Base-by-base conservation (phyloP, 2,797 vertebrate species). In the Squalus acanthias region DNA sequence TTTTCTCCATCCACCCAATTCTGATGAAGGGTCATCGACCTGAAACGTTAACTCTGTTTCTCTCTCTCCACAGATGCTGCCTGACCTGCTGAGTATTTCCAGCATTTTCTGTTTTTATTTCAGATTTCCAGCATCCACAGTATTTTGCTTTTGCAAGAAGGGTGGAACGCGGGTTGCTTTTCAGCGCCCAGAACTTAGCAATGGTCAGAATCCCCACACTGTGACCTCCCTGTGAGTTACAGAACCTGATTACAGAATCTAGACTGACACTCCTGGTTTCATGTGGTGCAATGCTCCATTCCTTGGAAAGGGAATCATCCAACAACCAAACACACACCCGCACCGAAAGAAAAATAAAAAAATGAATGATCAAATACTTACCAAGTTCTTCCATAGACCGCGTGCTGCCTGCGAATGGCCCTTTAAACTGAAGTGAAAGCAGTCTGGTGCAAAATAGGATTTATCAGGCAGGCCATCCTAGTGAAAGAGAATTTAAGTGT, bases 391-490 rank as follows among this genome's bases (percentile, higher is more conserved):
- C 98, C 98, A 98, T 96, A 98, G 97, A 87, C 33, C 97, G 0
- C 97, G 96, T 53, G 98, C 98, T 63, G 50, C 69, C 0, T 97
- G 97, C 0, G 97, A 97, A 1, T 98, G 98, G 96, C 96, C 0
- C 96, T 98, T 98, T 76, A 96, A 96, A 33, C 97, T 96, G 96
- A 98, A 98, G 97, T 98, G 98, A 96, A 98, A 98, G 96, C 98
- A 98, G 96, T 98, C 98, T 17, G 98, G 98, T 67, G 98, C 97
- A 94, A 98, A 98, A 97, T 96, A 98, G 0, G 98, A 97, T 33
- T 0, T 96, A 96, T 98, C 98, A 0, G 98, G 97, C n/a, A 96
- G 0, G 0, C 98, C 98, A 0, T 97, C 97, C 98, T 98, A 96
- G 89, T 96, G 63, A 95, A 4, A 65, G 50, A 96, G 95, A 91